These are phyloP conservation scores for Crotalus tigris DNA, from an alignment of 2,113 vertebrate genomes.

Conservation along the genomic window DNA sequence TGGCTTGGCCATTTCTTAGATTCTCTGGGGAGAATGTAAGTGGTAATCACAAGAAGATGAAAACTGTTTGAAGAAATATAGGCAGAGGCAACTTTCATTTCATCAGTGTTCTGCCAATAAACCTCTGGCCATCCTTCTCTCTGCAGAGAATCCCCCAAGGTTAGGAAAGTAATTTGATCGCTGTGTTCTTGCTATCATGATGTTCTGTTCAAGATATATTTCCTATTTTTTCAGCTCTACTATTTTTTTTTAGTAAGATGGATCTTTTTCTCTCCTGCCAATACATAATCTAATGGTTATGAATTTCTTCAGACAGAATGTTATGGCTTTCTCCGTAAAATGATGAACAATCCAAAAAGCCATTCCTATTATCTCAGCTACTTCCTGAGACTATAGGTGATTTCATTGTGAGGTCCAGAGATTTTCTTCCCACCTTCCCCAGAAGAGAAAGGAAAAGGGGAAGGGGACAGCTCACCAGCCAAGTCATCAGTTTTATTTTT, in stretches of 20 bases:
- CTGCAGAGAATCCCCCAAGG: conserved; percentile 24
- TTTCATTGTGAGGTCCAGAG: background rate
- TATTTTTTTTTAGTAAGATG: conserved; percentile 39
- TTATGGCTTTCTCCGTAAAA: conserved; percentile 24
- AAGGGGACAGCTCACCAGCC: conserved; percentile 21
- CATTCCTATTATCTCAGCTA: background rate
- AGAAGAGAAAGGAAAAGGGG: background rate
- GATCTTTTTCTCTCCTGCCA: conserved; percentile 38
- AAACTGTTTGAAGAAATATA: conserved; percentile 40
- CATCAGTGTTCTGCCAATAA: conserved; percentile 49
- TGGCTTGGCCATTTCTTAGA: background rate
- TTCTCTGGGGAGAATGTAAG: conserved; percentile 20
- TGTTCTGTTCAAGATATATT: conserved; percentile 47
- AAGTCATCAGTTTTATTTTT: conserved; percentile 13
- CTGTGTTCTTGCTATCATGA: conserved; percentile 41
- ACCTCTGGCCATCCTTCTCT: conserved; percentile 28
- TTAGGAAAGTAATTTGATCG: conserved; percentile 52
- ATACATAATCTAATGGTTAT: conserved; percentile 27
- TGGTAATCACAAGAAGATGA: background rate
- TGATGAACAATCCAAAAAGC: conserved; percentile 50
- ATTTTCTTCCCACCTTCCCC: conserved; percentile 27
- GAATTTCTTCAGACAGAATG: conserved; percentile 55
- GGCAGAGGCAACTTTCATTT: background rate
- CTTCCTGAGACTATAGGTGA: background rate
- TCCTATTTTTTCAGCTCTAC: conserved; percentile 51